These are phyloP conservation scores for Oscheius myriophilus DNA, from an alignment of 2,888 invertebrate species.

Conservation along the genomic window DNA sequence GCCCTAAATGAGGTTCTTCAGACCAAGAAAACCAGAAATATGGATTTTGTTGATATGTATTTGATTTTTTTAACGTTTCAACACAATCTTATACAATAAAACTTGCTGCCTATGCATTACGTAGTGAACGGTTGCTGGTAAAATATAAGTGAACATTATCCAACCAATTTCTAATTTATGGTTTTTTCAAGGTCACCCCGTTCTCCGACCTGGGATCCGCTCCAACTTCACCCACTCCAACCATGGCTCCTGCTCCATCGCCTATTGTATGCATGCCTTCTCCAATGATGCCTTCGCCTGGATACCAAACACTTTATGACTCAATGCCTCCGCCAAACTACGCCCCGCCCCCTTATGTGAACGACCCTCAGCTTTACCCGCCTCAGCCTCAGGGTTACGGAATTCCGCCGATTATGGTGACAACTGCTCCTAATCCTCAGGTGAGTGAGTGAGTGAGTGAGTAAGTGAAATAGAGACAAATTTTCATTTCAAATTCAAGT, in stretches of 20 bases:
- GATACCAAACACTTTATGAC: background rate
- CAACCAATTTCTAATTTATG: no score
- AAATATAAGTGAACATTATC: no score
- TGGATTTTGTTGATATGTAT: no score
- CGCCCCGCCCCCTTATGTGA: constrained; percentile 34
- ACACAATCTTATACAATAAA: no score
- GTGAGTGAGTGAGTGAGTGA: background rate
- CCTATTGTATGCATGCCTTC: constrained; percentile 10
- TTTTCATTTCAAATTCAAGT: background rate
- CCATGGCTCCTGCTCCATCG: background rate
- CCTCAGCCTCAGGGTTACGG: constrained; percentile 1
- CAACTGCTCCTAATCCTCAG: background rate
- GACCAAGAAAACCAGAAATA: no score
- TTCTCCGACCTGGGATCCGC: constrained; percentile 38
- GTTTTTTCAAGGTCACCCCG: constrained; percentile 37
- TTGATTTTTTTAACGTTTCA: no score
- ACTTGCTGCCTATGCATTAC: no score
- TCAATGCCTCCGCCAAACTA: constrained; percentile 15
- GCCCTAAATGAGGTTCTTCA: no score
- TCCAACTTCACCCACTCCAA: constrained; percentile 39
- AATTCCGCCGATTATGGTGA: constrained; percentile 16
- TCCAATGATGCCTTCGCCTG: constrained; percentile 1
- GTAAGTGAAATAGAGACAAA: no score
- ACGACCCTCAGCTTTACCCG: background rate
- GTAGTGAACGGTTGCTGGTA: no score